Evolutionary conservation across 2,113 vertebrate genomes (phyloP).

Genomic region (Clarias batrachus): DNA sequence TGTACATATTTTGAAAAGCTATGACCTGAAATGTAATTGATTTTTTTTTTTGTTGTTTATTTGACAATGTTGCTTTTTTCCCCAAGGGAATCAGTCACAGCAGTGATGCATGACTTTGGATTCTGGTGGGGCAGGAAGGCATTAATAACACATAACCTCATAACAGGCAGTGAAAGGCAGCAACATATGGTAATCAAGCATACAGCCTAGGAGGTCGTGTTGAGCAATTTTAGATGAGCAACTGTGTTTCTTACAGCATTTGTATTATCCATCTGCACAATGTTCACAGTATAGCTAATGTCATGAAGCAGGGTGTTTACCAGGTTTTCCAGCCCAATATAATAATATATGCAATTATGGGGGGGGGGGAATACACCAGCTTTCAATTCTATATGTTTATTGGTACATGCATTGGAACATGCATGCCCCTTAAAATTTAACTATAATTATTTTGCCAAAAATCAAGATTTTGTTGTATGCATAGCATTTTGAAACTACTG

Average conservation of each 20-base stretch:
- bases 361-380: neutral
- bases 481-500: no score
- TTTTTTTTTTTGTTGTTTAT: neutral
- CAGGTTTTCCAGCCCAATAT: neutral
- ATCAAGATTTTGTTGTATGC: no score
- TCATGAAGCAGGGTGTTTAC: neutral
- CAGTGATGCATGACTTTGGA: neutral
- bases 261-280: neutral
- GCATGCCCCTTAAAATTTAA: no score
- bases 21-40: neutral
- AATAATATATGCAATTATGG: neutral
- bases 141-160: neutral
- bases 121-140: neutral
- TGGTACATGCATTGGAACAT: no score
- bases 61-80: neutral
- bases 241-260: neutral
- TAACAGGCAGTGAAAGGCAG: neutral
- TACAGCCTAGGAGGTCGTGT: neutral
- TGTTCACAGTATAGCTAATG: neutral
- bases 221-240: neutral
- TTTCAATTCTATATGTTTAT: neutral
- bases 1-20: neutral
- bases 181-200: neutral
- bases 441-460: no score
- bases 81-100: neutral